Evolutionary conservation across 2,888 invertebrate genomes (phyloP), one percentile per base, ranked within the genome.

Genomic region (Norana najaformis): DNA sequence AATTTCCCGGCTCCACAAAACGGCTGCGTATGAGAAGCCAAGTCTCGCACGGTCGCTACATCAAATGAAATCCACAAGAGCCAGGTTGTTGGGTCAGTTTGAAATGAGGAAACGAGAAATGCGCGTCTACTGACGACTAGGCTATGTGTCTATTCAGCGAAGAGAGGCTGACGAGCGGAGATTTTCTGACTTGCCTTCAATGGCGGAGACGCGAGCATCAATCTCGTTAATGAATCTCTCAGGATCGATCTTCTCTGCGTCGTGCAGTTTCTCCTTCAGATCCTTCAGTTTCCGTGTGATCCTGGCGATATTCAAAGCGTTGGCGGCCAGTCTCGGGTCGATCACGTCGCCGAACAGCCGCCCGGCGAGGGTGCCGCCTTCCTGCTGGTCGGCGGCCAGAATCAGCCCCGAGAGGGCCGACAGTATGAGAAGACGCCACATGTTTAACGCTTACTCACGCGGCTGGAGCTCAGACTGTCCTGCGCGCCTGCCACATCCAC

Each of bases 261-360:
- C 88, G 20, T 88, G 16, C 23, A 88, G 39, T 39, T 47, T 39
- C 39, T 4, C 20, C 36, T 18, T 39, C 88, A 88, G 88, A 23
- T 20, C 38, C 34, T 39, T 38, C 35, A 88, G 23, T 3, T 14
- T 13, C 16, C 47, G 37, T 23, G 37, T 38, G 39, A 88, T 38
- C 20, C 37, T 38, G 41, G n/a, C 11, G 88, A 41, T 41, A 39
- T 6, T 38, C 30, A 88, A 35, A 23, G 38, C 88, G 47, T 88
- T 88, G 37, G 35, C 88, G 41, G 41, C 88, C 47, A 88, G 88
- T 88, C 37, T 39, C 23, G 88, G 88, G 34, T 39, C 41, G 41
- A 39, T 20, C 23, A 36, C 13, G 47, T 47, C 88, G 41, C 37
- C 16, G 88, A 39, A 37, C 30, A 35, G 34, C 1, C 38, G 41